Evolutionary conservation across 2,888 invertebrate species (phyloP).

Genomic region (Lasioglossum leucozonium): DNA sequence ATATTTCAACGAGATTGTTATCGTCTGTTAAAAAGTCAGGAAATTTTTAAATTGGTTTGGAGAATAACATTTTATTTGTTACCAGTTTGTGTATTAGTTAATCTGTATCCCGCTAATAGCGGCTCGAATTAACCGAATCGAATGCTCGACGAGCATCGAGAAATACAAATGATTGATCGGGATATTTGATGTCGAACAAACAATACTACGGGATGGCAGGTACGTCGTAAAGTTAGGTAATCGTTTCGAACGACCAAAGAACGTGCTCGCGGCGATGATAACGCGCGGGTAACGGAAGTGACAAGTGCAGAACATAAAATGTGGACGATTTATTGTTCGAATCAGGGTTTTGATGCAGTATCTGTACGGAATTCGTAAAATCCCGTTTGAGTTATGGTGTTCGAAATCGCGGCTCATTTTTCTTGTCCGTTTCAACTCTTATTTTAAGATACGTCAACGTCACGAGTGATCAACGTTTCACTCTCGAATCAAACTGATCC

Average conservation of each 20-base stretch:
- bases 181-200: constrained; percentile 13
- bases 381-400: constrained; percentile 8
- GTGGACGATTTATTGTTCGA: constrained; percentile 25
- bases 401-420: not conserved
- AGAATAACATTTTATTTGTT: too few species aligned
- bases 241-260: constrained; percentile 33
- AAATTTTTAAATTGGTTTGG: too few species aligned
- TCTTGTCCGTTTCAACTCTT: not conserved
- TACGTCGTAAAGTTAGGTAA: constrained; percentile 48
- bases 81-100: not conserved
- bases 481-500: not conserved
- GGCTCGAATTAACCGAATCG: not conserved
- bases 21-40: too few species aligned
- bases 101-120: not conserved
- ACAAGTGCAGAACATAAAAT: constrained; percentile 37
- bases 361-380: not conserved
- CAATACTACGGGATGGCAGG: constrained; percentile 11
- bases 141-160: not conserved
- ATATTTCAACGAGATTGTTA: not conserved
- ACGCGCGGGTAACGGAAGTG: constrained; percentile 26
- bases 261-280: constrained; percentile 23
- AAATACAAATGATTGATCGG: not conserved
- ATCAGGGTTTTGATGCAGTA: constrained; percentile 5
- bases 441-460: not conserved
- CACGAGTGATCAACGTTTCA: not conserved